Base-by-base conservation (phyloP, 2,888 invertebrate genomes). In the Tachina fera region DNA sequence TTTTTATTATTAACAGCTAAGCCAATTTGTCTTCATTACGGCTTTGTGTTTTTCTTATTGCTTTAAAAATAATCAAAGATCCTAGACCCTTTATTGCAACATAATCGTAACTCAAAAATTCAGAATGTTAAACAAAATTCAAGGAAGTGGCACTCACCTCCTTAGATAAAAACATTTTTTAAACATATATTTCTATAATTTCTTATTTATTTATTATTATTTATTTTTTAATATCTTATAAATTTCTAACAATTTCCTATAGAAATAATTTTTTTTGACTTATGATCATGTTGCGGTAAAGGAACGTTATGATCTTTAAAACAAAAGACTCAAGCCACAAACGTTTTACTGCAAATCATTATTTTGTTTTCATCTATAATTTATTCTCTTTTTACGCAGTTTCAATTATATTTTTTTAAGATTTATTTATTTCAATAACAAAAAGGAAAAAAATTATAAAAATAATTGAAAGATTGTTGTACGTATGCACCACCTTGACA, bases 281-380 rank as follows among this genome's bases (percentile, higher is more conserved):
- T 53, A 14, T 16, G 6, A 31, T 6, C 1, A 6, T 31, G 31
- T 31, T 31, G 6, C 31, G 6, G 6, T 31, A 31, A 31, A 31
- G 31, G 31, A 31, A 31, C 31, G 31, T 53, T 9, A 9, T 49
- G 47, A 22, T 31, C n/a, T 31, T 9, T 39, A 65, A 80, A 58
- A 72, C 79, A 65, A 80, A 80, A 80, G 79, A 80, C 72, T 80
- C 65, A 49, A 72, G 56, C 45, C 72, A 65, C 58, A 65, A 58
- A 39, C 61, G 4, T 19, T 41, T 47, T 58, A 39, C 68, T 60
- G 49, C 49, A 68, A 77, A 68, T 43, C 49, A 60, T 79, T 31
- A 31, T 31, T 31, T 45, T 16, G 45, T 45, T 39, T n/a, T 53
- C 22, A 11, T 10, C 41, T 51, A 9, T n/a, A 49, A 60, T 11